Evolutionary conservation across 2,888 invertebrate species (phyloP).

Genomic region (Oscheius sp.): DNA sequence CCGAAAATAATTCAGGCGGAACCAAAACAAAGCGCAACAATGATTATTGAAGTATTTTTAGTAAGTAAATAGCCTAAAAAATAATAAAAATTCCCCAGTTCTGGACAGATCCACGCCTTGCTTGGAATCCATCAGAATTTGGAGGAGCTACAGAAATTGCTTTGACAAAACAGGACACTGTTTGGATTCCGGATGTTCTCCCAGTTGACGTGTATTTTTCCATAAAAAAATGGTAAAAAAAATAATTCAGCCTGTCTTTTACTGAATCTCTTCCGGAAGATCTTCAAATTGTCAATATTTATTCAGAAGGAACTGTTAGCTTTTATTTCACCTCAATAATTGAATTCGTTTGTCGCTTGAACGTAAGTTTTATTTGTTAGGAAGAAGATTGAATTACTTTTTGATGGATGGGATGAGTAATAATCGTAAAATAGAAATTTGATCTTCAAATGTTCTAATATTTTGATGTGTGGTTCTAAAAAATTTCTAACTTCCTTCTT

Average conservation of each 20-base stretch:
- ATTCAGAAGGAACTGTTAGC: slow-evolving; percentile 16
- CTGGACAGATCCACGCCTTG: slow-evolving; percentile 21
- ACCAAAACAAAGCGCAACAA: slow-evolving; percentile 20
- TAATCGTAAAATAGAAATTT: no score
- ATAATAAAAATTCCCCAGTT: neutral
- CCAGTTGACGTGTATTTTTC: slow-evolving; percentile 9
- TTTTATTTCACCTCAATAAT: slow-evolving; percentile 6
- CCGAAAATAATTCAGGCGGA: slow-evolving; percentile 1
- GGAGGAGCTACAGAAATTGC: neutral
- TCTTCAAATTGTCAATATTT: slow-evolving; percentile 13
- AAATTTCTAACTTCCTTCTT: slow-evolving; percentile 2
- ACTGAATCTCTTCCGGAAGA: slow-evolving; percentile 17
- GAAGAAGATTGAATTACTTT: no score
- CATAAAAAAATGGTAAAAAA: neutral
- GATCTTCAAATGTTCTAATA: no score
- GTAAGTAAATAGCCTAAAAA: neutral
- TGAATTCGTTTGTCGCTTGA: slow-evolving; percentile 22
- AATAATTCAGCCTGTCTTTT: neutral
- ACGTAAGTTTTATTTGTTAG: slow-evolving; percentile 13
- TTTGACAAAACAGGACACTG: slow-evolving; percentile 5
- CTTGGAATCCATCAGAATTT: slow-evolving; percentile 23
- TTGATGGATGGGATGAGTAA: no score
- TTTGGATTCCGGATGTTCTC: slow-evolving; percentile 19
- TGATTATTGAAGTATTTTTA: slow-evolving; percentile 19
- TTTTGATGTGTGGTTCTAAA: no score